Percentiles rank a stretch among this genome's conserved stretches.
Evolutionary conservation across 2,113 vertebrate genomes (phyloP).

Genomic region (Sinosuthora webbiana): DNA sequence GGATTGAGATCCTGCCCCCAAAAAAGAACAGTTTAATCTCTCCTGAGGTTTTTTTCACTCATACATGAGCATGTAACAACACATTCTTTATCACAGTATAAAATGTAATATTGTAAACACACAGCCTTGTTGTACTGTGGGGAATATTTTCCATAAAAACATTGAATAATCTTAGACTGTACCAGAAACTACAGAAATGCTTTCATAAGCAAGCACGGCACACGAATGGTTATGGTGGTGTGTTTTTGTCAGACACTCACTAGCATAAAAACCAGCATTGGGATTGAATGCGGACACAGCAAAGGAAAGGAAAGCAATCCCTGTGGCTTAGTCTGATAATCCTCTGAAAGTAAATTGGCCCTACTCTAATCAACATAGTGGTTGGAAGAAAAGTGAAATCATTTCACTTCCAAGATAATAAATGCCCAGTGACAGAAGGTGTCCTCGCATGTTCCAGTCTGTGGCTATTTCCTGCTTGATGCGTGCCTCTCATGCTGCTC

Average conservation of each 20-base stretch:
- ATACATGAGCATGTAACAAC: accelerated
- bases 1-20: no score
- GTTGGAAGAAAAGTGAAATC: conserved; percentile 55
- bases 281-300: neutral
- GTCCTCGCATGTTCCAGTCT: neutral
- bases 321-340: conserved; percentile 48
- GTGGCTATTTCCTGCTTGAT: neutral
- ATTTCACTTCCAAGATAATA: neutral
- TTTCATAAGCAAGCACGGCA: accelerated
- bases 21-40: neutral
- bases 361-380: conserved; percentile 45
- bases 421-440: neutral
- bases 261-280: neutral
- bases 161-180: neutral
- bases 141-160: neutral
- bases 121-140: neutral
- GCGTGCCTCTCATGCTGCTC: accelerated
- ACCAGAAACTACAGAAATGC: neutral
- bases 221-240: neutral
- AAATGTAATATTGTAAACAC: neutral
- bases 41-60: neutral
- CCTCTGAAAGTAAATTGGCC: conserved; percentile 64
- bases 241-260: neutral
- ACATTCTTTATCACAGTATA: neutral
- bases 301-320: conserved; percentile 58